Percentiles rank a stretch among this genome's conserved stretches.
Conservation (phyloP, 2,113 vertebrate species). For the Ictidomys tridecemlineatus region DNA sequence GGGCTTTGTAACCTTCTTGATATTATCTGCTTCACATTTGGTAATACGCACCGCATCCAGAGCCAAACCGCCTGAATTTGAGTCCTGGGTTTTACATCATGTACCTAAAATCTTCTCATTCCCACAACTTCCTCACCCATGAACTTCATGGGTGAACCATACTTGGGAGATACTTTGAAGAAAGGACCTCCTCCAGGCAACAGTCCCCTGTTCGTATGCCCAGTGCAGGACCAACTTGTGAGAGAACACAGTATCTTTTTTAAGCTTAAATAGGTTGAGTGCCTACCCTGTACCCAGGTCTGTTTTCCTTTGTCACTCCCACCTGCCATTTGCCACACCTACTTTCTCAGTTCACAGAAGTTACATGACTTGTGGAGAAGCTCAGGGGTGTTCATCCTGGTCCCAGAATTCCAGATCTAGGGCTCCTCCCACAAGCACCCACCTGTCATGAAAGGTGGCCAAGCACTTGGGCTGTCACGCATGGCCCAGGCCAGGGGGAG, state of each 20-base stretch:
- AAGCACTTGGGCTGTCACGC: fast-evolving
- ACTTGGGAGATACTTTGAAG: background rate
- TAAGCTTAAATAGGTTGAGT: background rate
- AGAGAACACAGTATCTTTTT: too few species aligned
- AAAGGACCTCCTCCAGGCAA: background rate
- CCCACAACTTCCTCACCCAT: background rate
- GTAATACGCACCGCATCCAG: background rate
- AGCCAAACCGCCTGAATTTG: background rate
- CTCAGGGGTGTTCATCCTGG: background rate
- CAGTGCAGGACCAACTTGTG: background rate
- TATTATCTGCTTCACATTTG: background rate
- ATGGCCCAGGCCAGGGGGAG: background rate
- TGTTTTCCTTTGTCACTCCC: background rate
- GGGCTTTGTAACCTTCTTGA: background rate
- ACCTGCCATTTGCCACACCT: background rate
- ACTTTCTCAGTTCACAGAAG: background rate
- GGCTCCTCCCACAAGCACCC: fast-evolving
- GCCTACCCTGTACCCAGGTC: background rate
- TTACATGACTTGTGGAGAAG: fast-evolving
- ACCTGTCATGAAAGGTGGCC: fast-evolving
- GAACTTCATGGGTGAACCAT: background rate
- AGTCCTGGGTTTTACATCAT: background rate
- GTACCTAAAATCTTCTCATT: background rate
- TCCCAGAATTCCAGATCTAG: background rate
- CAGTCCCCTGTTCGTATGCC: background rate